Percentiles rank a stretch among this genome's conserved stretches.
phyloP scores from a whole-genome alignment of 1,140 invertebrate genomes.

The Gryon sp. region DNA sequence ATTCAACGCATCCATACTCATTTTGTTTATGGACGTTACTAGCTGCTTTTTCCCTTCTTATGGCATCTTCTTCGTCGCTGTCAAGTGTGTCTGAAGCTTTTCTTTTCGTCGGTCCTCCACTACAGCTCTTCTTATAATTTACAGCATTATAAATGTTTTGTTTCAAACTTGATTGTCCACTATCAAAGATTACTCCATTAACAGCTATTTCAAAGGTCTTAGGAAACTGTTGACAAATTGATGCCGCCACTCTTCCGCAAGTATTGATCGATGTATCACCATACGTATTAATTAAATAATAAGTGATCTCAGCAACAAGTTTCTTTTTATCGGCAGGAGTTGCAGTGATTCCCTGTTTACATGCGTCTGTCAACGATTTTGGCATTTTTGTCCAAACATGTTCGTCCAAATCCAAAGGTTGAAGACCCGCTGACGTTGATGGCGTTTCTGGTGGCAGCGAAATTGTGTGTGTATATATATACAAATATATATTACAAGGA shows the following conservation, averaged over 20 bases:
- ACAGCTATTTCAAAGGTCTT: conserved; percentile 14
- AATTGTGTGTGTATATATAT: no score
- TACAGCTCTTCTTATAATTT: neutral
- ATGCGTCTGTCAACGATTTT: no score
- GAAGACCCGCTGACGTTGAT: no score
- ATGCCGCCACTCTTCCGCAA: no score
- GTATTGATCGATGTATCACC: conserved; percentile 1
- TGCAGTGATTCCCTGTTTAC: no score
- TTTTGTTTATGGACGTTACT: conserved; percentile 16
- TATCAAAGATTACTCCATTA: neutral
- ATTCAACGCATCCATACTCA: conserved; percentile 47
- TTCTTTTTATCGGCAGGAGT: no score
- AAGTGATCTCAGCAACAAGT: no score
- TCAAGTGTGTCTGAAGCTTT: neutral
- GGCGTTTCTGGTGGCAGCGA: no score
- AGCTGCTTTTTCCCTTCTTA: neutral
- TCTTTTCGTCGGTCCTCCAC: neutral
- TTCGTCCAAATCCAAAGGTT: no score
- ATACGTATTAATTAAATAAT: neutral
- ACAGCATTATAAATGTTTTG: conserved; percentile 20
- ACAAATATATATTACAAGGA: no score
- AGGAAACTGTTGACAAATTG: conserved; percentile 25
- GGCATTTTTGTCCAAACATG: no score
- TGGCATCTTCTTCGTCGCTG: conserved; percentile 17
- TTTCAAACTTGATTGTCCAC: conserved; percentile 3